Percentiles rank a stretch among this genome's conserved stretches.
Evolutionary conservation across 2,888 invertebrate genomes (phyloP).

Genomic region (Notodromas monacha): DNA sequence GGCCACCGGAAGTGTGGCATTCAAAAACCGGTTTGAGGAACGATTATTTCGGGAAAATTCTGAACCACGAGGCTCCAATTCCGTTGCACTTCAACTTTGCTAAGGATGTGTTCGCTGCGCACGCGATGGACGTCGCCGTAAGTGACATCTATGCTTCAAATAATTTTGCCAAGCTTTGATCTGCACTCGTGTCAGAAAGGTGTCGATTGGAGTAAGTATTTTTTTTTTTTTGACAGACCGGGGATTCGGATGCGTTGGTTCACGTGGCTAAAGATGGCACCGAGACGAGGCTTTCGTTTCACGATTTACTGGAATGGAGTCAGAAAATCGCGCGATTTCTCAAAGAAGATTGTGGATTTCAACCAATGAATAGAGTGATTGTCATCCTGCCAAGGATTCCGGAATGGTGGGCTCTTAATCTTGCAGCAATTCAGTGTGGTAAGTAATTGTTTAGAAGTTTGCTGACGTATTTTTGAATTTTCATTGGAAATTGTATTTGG

Average conservation of each 20-base stretch:
- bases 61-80: too few relatives aligned
- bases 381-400: constrained; percentile 16
- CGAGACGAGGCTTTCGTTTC: constrained; percentile 14
- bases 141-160: constrained; percentile 8
- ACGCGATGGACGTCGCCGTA: constrained; percentile 14
- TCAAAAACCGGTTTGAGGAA: too few relatives aligned
- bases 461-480: too few relatives aligned
- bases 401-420: constrained; percentile 17
- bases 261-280: constrained; percentile 13
- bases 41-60: too few relatives aligned
- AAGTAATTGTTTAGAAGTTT: constrained; percentile 9
- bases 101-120: constrained; percentile 15
- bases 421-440: constrained; percentile 16
- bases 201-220: too few relatives aligned
- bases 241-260: constrained; percentile 14
- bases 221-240: too few relatives aligned
- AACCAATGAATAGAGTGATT: constrained; percentile 13
- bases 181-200: too few relatives aligned
- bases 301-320: constrained; percentile 13
- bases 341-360: constrained; percentile 12
- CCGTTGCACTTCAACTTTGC: constrained; percentile 16
- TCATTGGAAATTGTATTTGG: too few relatives aligned
- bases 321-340: constrained; percentile 15
- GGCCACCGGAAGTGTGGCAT: too few relatives aligned
- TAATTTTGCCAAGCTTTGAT: too few relatives aligned